Percentiles rank a stretch among this genome's conserved stretches.
These are phyloP conservation scores for Pseudocheirus occidentalis DNA, from an alignment of 2,797 vertebrate genomes.

Conservation along the genomic window DNA sequence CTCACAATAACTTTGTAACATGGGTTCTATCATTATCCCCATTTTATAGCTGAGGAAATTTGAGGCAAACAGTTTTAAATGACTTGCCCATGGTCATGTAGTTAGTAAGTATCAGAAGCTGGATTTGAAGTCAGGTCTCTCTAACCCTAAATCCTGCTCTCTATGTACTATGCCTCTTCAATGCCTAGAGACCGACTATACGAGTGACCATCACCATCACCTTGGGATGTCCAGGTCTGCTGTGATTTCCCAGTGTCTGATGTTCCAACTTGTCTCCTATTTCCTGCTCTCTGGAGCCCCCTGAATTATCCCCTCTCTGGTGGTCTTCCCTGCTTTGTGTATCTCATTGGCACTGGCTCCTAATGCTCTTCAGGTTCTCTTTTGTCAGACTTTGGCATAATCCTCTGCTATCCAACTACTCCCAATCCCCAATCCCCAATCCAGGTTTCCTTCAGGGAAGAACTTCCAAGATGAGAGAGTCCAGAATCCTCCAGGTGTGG, in stretches of 20 bases:
- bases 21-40: background rate
- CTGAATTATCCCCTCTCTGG: background rate
- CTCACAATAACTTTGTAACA: background rate
- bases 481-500: background rate
- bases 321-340: background rate
- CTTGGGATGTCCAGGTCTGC: background rate
- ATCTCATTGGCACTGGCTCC: background rate
- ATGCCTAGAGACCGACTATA: background rate
- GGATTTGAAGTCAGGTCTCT: background rate
- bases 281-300: background rate
- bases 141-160: background rate
- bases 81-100: background rate
- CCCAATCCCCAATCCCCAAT: background rate
- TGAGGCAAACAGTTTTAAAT: background rate
- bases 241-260: background rate
- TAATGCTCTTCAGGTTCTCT: background rate
- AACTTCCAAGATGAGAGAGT: background rate
- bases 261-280: background rate
- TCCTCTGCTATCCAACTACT: background rate
- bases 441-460: background rate
- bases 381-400: background rate
- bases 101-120: background rate
- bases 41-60: background rate
- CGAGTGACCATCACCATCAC: background rate
- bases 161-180: background rate